Evolutionary conservation across 2,113 vertebrate species (phyloP), one percentile per base, ranked within the genome.

Genomic region (Dermatemys mawii): DNA sequence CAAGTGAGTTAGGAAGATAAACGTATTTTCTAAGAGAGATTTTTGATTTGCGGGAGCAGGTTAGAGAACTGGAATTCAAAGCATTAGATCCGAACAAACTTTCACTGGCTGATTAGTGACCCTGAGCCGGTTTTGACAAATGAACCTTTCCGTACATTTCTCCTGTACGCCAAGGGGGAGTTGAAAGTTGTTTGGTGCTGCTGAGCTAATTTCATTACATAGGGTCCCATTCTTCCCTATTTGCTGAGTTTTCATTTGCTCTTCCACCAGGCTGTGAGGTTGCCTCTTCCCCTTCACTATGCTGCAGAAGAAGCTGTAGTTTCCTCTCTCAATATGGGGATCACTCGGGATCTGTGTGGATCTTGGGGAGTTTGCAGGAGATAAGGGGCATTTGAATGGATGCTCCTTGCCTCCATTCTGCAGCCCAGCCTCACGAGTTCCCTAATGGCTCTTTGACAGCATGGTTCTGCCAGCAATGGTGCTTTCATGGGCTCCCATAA

Each of bases 91-190:
- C 55, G 79, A 86, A 5, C n/a, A 10, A 55, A 27, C 76, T 93
- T 93, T 95, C 3, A 1, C 49, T 75, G 41, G 70, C 70, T 75
- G 22, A 75, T 75, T 38, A 75, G 48, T 84, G 83, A 70, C 0
- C 0, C 6, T 21, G 2, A 4, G 1, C 70, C 10, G 44, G 9
- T 53, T 11, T 84, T 51, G 89, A 76, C 83, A 75, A 54, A 8
- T 10, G 11, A 0, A 1, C 27, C 32, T 73, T 83, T 93, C 86
- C 12, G 3, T 63, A 4, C 63, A 76, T 44, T 73, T 44, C 38
- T 22, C 17, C 12, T 44, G 6, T 84, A 46, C 49, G 0, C 0
- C 81, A 38, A 48, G 44, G 63, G 13, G 78, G 8, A 27, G 9
- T 26, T 70, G 91, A 79, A 6, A 35, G 4, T 1, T 73, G 6